A percentile compares a stretch with the other conserved stretches of the same genome.
Conservation (phyloP, 2,797 vertebrate species). For the Falco concolor region DNA sequence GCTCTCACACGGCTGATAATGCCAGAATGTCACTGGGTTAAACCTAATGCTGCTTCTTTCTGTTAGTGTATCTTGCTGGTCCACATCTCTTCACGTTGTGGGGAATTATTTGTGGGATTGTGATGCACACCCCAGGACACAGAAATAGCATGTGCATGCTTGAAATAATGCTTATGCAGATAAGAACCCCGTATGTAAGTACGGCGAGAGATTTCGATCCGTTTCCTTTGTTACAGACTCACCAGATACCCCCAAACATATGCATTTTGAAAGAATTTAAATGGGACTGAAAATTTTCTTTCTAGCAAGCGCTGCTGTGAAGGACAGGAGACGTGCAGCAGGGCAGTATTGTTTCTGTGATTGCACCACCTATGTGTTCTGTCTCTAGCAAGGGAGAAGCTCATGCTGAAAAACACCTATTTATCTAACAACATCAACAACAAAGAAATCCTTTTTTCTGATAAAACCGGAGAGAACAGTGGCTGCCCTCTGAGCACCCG, state of each 20-base stretch:
- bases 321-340: not conserved
- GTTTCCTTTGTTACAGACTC: not conserved
- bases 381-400: not conserved
- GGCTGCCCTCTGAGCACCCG: not conserved
- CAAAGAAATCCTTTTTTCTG: not conserved
- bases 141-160: not conserved
- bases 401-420: not conserved
- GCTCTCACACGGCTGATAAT: not conserved
- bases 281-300: not conserved
- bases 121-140: not conserved
- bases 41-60: not conserved
- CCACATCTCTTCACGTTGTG: not conserved
- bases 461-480: not conserved
- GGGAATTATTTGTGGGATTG: not conserved
- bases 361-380: not conserved
- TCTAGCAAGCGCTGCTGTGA: not conserved
- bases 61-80: not conserved
- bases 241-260: not conserved
- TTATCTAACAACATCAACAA: not conserved
- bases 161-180: not conserved
- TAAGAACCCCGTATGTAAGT: not conserved
- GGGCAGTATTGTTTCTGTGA: fast-evolving
- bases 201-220: not conserved
- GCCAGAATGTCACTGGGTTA: not conserved
- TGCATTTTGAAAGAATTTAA: not conserved